Evolutionary conservation across 2,113 vertebrate species (phyloP), one percentile per base, ranked within the genome.

Genomic region (Actenoides lindsayi): DNA sequence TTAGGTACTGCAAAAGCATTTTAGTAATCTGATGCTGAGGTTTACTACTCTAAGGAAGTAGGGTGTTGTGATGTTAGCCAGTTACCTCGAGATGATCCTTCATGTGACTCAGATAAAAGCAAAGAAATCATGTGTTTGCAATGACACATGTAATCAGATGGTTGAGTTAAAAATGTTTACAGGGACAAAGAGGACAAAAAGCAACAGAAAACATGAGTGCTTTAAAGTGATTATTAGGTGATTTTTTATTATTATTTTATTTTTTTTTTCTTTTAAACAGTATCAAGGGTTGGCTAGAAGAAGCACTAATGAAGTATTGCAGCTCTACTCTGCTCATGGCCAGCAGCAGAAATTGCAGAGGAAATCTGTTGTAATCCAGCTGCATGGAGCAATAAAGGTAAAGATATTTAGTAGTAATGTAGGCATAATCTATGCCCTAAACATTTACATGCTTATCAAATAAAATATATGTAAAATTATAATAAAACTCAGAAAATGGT

Each of bases 331-430:
- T 42, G 60, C 28, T 56, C 87, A 12, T 37, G 13, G 37, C 3
- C 69, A 87, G 24, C 78, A 74, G 68, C 78, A 75, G 84, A 74
- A 42, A 6, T 28, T 75, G 56, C 77, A 80, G 60, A 83, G 19
- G 50, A 80, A 24, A 31, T 77, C 44, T 16, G 17, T 78, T 35
- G 14, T 91, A 68, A 77, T 25, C 71, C 93, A 82, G 44, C 86
- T 97, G 59, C 42, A 89, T 16, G 51, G 46, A 69, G 59, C 56
- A 76, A 37, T 97, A 51, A 95, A 97, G 98, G 97, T 97, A 97
- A 95, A 77, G 21, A 13, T 19, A 16, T 60, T 48, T 78, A 68
- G 14, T 57, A 76, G 24, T 65, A 69, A 73, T 0, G 0, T n/a
- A 41, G 69, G 33, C 14, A 17, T 84, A 48, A 64, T 60, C 60